These are phyloP conservation scores for Thymelicus sylvestris DNA, from an alignment of 2,888 invertebrate genomes.

Conservation along the genomic window DNA sequence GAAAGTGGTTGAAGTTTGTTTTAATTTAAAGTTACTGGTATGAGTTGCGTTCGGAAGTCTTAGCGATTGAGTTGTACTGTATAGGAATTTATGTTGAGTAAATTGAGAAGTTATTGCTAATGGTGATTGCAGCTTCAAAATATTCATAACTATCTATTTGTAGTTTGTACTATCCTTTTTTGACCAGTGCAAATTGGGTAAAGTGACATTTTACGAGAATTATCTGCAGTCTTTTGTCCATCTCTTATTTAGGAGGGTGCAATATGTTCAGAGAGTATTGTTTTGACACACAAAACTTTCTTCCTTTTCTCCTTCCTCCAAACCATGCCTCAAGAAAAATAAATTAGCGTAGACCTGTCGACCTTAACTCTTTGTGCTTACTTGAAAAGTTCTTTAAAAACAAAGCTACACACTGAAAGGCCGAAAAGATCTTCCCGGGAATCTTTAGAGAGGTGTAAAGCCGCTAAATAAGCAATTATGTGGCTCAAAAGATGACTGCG, in stretches of 20 bases:
- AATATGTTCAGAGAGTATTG: too few relatives aligned
- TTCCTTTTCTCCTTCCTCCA: too few relatives aligned
- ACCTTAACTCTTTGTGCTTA: conserved; percentile 19
- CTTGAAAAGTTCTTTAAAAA: conserved; percentile 7
- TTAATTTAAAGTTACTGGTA: conserved; percentile 30
- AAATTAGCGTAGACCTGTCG: conserved; percentile 12
- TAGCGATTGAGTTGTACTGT: not conserved
- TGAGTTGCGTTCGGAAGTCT: conserved; percentile 17
- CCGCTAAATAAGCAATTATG: conserved; percentile 41
- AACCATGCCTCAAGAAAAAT: not conserved
- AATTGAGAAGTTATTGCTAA: conserved; percentile 35
- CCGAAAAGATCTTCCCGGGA: conserved; percentile 28
- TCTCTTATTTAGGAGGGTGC: too few relatives aligned
- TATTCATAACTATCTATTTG: too few relatives aligned
- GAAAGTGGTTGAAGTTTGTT: conserved; percentile 21
- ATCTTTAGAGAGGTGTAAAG: conserved; percentile 36
- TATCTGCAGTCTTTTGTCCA: too few relatives aligned
- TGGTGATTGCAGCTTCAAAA: not conserved
- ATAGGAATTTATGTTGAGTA: conserved; percentile 28
- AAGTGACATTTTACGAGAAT: too few relatives aligned
- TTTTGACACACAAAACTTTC: not conserved
- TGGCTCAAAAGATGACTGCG: conserved; percentile 42
- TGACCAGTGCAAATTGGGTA: too few relatives aligned
- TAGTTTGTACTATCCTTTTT: too few relatives aligned
- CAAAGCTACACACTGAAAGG: conserved; percentile 15